These are phyloP conservation scores for Balaeniceps rex DNA, from an alignment of 2,113 vertebrate genomes.

Conservation along the genomic window DNA sequence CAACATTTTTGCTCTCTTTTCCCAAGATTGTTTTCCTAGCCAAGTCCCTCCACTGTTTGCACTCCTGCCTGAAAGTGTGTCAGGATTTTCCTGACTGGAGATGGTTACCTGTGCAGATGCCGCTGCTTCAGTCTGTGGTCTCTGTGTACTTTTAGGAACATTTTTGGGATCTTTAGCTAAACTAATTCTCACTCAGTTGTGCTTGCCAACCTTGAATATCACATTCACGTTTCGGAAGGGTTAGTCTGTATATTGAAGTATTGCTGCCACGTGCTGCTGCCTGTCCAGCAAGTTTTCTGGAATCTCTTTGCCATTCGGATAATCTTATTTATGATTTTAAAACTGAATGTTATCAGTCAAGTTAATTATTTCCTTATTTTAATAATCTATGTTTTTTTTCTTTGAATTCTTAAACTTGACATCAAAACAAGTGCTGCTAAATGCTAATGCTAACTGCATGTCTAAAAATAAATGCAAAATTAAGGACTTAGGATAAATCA, in stretches of 20 bases:
- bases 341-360: neutral
- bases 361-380: neutral
- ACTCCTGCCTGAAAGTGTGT: too few species aligned
- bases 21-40: neutral
- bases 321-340: neutral
- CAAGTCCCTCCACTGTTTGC: neutral
- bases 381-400: neutral
- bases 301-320: neutral
- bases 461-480: neutral
- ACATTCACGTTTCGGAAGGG: neutral
- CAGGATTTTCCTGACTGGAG: neutral
- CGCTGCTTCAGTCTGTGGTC: neutral
- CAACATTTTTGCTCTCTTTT: neutral
- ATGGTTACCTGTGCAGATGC: neutral
- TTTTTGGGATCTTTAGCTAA: neutral
- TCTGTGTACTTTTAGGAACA: neutral
- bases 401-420: neutral
- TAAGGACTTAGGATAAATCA: neutral
- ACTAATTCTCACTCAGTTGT: neutral
- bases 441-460: neutral
- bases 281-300: neutral
- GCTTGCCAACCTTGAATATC: neutral
- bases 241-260: neutral
- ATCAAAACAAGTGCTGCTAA: neutral
- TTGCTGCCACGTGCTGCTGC: neutral